Base-by-base conservation (phyloP, 2,113 vertebrate genomes). In the Ammospiza nelsoni region DNA sequence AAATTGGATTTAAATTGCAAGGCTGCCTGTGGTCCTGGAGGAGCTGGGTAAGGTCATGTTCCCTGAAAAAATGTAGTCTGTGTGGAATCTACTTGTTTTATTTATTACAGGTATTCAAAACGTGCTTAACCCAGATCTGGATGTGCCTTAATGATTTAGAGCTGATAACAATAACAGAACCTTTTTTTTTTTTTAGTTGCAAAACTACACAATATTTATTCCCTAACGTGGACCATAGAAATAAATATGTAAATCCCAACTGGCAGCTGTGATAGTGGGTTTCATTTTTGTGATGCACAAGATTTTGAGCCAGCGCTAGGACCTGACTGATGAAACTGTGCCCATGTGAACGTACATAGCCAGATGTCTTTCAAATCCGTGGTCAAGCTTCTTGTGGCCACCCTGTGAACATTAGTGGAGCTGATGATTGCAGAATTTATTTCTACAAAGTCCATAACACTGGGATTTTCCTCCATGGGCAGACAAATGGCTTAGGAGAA, bases 341-440 rank as follows among this genome's bases (percentile, higher is more conserved):
- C 15, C 35, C 5, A 1, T 49, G 24, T 52, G 84, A 75, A 39
- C 0, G 0, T 2, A 5, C 23, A 68, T 14, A 25, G 12, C 28
- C 23, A 49, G 48, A 22, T 63, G 13, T 37, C 27, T 66, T n/a
- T 14, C 67, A 62, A 8, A 65, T 66, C 44, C 54, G 63, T 54
- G n/a, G 22, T 18, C 46, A 31, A 62, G n/a, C 39, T 87, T 44
- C 93, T 43, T 0, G 0, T 37, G 44, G 39, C 62, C 3, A 6
- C 35, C 23, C 54, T 69, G 49, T 49, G 41, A 73, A 43, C 6
- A 12, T 23, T 3, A 52, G 39, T 37, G 75, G 49, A 73, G 49
- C 39, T 5, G 10, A 73, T 84, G 49, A 66, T 63, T 72, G 54
- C 23, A 31, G 58, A 43, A 37, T 61, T 65, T 41, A 7, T 25